Conservation (phyloP, 2,888 invertebrate species). For the Drosophila neotestacea region DNA sequence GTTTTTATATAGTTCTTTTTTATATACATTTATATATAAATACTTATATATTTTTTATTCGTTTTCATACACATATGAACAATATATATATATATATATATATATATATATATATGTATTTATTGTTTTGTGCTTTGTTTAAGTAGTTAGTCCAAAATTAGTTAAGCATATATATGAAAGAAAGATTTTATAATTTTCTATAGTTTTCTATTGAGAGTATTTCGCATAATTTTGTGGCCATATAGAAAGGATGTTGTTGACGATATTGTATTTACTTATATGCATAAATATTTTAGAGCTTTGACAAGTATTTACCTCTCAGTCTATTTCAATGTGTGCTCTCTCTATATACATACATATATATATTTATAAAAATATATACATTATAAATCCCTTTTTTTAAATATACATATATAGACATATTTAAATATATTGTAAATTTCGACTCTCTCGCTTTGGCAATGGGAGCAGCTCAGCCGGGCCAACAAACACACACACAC, state of each 20-base stretch:
- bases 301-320: slow-evolving; percentile 46
- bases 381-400: background rate
- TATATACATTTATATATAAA: slow-evolving; percentile 22
- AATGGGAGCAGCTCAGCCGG: slow-evolving; percentile 45
- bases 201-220: slow-evolving; percentile 27
- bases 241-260: slow-evolving; percentile 25
- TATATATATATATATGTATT: slow-evolving; percentile 9
- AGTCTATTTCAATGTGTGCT: slow-evolving; percentile 42
- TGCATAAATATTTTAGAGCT: slow-evolving; percentile 36
- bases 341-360: slow-evolving; percentile 24
- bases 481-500: slow-evolving; percentile 22
- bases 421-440: slow-evolving; percentile 30
- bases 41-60: slow-evolving; percentile 20
- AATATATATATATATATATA: slow-evolving; percentile 46
- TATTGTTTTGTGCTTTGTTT: slow-evolving; percentile 52
- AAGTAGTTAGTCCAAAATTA: slow-evolving; percentile 77
- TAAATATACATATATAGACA: background rate
- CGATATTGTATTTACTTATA: slow-evolving; percentile 8
- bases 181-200: slow-evolving; percentile 35
- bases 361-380: slow-evolving; percentile 1
- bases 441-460: slow-evolving; percentile 26
- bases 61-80: background rate
- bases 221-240: slow-evolving; percentile 57
- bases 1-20: slow-evolving; percentile 32
- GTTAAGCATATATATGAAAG: slow-evolving; percentile 51